Evolutionary conservation across 2,888 invertebrate species (phyloP), one percentile per base, ranked within the genome.

Genomic region (Ormyrus labotus): DNA sequence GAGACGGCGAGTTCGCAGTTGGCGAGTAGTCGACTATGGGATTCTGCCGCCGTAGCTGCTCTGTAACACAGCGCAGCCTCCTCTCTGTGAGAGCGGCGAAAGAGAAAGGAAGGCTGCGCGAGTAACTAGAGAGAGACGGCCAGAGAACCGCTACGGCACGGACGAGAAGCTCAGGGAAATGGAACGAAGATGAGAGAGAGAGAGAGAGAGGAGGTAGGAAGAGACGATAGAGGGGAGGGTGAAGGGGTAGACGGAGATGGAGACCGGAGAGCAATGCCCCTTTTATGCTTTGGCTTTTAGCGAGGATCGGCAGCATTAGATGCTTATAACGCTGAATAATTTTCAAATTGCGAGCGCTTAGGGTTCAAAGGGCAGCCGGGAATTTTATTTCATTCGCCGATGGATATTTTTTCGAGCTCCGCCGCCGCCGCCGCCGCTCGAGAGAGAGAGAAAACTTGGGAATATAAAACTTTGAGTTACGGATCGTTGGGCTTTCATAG

Each of bases 71-170:
- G 64, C 60, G 61, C 73, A 76, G 75, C 68, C 64, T 55, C 64
- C 67, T 51, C 70, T 76, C 67, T 67, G 57, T 48, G 19, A 34
- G 34, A 55, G 72, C 71, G 63, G 70, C 70, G 75, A 80, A 80
- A 80, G 80, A 80, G 80, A 80, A 75, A 80, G 80, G 80, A 80
- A 75, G 80, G 65, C 75, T 74, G 64, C 47, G 71, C 65, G 53
- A 51, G 68, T 74, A 67, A 74, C 57, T 50, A 58, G 58, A 58
- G 55, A 57, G 67, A 67, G 51, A 48, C 51, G 13, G 48, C 13
- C 13, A 48, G 65, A 65, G 68, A 70, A 58, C 55, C 53, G 76
- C 80, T 76, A 68, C 71, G 48, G 67, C 58, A n/a, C 34, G 34
- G 34, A 34, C 60, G 48, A 70, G 81, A 64, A 72, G 73, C 68